Evolutionary conservation across 2,797 vertebrate genomes (phyloP).

Genomic region (Poecilia picta): DNA sequence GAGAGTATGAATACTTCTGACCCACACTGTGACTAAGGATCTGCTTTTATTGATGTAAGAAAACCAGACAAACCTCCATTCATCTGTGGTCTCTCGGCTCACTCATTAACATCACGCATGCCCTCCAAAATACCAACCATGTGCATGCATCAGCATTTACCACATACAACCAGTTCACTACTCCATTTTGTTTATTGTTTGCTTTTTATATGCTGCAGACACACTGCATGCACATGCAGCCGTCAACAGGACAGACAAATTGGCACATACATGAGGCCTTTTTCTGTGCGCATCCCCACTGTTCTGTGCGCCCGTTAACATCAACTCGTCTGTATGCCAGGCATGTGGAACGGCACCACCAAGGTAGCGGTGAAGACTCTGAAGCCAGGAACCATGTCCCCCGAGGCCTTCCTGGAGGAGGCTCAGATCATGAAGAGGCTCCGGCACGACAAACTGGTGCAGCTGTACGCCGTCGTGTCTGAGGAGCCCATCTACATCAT

Average conservation of each 20-base stretch:
- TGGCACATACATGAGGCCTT: neutral
- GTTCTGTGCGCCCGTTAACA: conserved; percentile 31
- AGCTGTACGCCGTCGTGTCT: conserved; percentile 96
- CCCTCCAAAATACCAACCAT: conserved; percentile 35
- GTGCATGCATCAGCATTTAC: conserved; percentile 43
- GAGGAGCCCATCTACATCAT: conserved; percentile 99
- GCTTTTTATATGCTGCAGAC: conserved; percentile 8
- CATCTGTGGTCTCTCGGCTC: conserved; percentile 10
- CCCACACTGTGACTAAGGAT: conserved; percentile 50
- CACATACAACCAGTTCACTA: neutral
- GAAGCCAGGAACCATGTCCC: conserved; percentile 97
- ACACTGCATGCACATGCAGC: neutral
- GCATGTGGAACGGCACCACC: conserved; percentile 95
- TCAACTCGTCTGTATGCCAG: conserved; percentile 75
- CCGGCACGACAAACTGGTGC: conserved; percentile 96
- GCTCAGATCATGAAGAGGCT: conserved; percentile 98
- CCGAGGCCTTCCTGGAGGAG: conserved; percentile 96
- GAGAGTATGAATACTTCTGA: neutral
- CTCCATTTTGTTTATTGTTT: neutral
- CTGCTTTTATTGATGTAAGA: conserved; percentile 54
- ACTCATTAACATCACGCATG: conserved; percentile 54
- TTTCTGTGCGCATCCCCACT: conserved; percentile 1
- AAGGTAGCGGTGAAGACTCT: conserved; percentile 98
- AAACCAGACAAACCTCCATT: conserved; percentile 25
- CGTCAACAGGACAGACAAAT: conserved; percentile 21